Base-by-base conservation (phyloP, 1,140 invertebrate genomes). In the Diachasma alloeum region DNA sequence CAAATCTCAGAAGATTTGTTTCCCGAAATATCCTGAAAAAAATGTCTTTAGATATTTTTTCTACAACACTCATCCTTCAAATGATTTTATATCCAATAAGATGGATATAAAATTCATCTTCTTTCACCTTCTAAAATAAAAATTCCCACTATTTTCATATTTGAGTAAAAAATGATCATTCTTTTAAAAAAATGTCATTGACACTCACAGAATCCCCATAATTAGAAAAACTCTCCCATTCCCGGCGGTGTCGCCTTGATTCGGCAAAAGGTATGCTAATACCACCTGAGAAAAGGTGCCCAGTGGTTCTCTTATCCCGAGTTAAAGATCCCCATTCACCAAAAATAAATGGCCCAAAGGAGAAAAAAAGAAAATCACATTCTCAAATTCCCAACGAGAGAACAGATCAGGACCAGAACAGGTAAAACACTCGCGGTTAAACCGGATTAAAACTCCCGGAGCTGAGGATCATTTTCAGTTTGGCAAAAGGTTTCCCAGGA, bases 401-500 rank as follows among this genome's bases (percentile, higher is more conserved):
- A 17, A 19, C 13, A 53, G 48, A 53, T 13, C 48, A 19, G 48
- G 31, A 19, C 15, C 48, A 17, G 48, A 53, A 63, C 59, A 63
- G 59, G 59, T 63, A 63, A 63, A 63, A 63, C 59, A 63, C 59
- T 26, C 24, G 24, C 59, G 19, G 48, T 19, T 26, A 63, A 63
- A 31, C 24, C 22, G 24, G 10, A 31, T 63, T 63, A 63, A 63
- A 63, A 53, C 48, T 22, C 17, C 59, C 39, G 9, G 4, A 26
- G 59, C 11, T 63, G 19, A 26, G 22, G 59, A 26, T 63, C 24
- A 63, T 63, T 63, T 63, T 26, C 59, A 63, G 59, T 26, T 22
- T 63, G 59, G 59, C 59, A 26, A 26, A 63, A 63, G 24, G 59
- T 63, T 63, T 63, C 59, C 59, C 59, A 63, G 59, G 19, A 63